Evolutionary conservation across 2,797 vertebrate genomes (phyloP).

Genomic region (Hydrocynus forskahlii): DNA sequence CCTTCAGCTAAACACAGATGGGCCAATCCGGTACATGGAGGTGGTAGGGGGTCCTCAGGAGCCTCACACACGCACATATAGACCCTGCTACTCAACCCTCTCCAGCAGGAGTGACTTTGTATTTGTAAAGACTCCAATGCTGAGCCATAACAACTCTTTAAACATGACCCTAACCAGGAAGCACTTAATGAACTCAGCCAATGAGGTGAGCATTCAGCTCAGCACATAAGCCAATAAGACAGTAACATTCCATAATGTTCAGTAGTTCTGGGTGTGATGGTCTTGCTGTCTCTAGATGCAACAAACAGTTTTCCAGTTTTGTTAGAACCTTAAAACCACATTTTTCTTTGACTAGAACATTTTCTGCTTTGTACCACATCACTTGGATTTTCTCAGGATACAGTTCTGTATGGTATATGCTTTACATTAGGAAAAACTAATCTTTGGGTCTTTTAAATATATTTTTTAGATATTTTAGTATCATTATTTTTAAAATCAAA

Average conservation of each 20-base stretch:
- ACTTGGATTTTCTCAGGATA: too few species aligned
- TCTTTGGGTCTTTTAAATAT: neutral
- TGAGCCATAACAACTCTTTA: constrained; percentile 84
- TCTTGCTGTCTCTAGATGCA: neutral
- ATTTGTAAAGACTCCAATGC: constrained; percentile 89
- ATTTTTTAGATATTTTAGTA: neutral
- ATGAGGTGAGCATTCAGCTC: constrained; percentile 77
- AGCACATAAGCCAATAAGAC: constrained; percentile 29
- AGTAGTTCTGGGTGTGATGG: neutral
- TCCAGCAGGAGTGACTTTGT: constrained; percentile 92
- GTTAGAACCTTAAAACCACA: neutral
- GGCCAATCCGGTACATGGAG: constrained; percentile 96
- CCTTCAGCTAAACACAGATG: constrained; percentile 90
- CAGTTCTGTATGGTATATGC: too few species aligned
- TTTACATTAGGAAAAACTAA: neutral
- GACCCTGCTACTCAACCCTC: constrained; percentile 90
- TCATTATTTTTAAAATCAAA: neutral
- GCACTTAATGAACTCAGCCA: constrained; percentile 80
- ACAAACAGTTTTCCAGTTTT: neutral
- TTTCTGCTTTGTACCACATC: too few species aligned
- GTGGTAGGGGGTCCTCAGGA: constrained; percentile 89
- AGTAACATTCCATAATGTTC: constrained; percentile 7
- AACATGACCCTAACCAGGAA: constrained; percentile 84
- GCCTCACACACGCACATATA: constrained; percentile 87
- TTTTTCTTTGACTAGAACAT: too few species aligned